Conservation (phyloP, 2,113 vertebrate genomes). For the Heptranchias perlo region DNA sequence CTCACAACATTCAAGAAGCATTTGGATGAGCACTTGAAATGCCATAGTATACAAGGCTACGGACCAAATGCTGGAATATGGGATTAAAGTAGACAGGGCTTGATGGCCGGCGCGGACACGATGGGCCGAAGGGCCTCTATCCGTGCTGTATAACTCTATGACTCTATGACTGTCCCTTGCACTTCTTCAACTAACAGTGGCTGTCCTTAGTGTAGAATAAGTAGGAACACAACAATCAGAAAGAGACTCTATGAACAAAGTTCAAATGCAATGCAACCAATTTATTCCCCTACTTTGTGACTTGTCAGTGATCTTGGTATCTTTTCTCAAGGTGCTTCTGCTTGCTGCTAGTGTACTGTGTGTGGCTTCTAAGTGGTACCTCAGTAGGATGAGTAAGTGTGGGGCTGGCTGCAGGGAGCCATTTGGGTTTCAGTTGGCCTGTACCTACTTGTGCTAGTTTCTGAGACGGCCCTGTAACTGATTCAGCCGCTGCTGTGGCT, state of each 20-base stretch:
- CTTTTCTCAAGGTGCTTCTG: not conserved
- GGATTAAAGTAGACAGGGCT: no score
- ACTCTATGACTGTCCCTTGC: not conserved
- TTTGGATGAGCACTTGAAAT: no score
- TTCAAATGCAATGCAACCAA: not conserved
- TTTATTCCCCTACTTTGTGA: not conserved
- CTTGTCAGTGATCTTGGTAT: not conserved
- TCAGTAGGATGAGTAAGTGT: not conserved
- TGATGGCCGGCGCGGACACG: no score
- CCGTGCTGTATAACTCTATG: no score
- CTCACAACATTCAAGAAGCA: no score
- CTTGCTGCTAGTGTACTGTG: not conserved
- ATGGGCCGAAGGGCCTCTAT: no score
- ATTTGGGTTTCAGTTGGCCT: not conserved
- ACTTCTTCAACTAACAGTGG: not conserved
- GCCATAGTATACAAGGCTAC: no score
- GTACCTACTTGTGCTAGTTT: not conserved
- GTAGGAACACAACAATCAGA: no score
- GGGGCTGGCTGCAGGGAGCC: no score
- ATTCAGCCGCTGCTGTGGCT: not conserved
- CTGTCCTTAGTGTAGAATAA: not conserved
- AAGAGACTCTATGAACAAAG: not conserved
- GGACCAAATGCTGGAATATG: no score
- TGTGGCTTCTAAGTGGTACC: not conserved
- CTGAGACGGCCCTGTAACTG: not conserved